phyloP scores from a whole-genome alignment of 1,140 invertebrate genomes.

The Drosophila nannoptera region DNA sequence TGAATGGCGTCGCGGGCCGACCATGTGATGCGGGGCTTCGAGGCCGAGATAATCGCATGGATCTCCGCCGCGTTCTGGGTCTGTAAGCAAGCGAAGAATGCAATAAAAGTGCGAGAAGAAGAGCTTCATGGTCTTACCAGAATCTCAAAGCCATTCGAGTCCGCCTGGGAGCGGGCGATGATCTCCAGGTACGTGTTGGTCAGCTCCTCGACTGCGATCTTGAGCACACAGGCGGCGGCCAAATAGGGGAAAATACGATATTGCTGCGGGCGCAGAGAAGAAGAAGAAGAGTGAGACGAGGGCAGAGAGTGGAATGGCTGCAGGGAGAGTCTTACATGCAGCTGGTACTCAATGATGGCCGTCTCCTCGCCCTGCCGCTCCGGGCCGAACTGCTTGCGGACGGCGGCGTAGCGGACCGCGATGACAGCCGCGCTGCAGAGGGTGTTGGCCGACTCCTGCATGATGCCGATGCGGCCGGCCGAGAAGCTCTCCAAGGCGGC shows the following conservation, averaged over 20 bases:
- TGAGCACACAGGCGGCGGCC: conserved; percentile 88
- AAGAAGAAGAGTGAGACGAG: conserved; percentile 5
- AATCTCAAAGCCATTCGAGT: conserved; percentile 81
- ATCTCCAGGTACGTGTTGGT: conserved; percentile 81
- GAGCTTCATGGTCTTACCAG: conserved; percentile 78
- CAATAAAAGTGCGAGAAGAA: neutral
- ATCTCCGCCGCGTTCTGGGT: conserved; percentile 90
- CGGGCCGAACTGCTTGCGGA: conserved; percentile 93
- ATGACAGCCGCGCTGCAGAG: conserved; percentile 88
- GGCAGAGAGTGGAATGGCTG: neutral
- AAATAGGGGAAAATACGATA: conserved; percentile 94
- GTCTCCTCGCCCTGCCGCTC: conserved; percentile 84
- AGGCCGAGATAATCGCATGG: conserved; percentile 92
- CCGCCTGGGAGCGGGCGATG: conserved; percentile 81
- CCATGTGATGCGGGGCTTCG: conserved; percentile 94
- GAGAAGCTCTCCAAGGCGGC: conserved; percentile 92
- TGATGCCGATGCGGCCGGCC: conserved; percentile 87
- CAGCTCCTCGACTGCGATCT: conserved; percentile 84
- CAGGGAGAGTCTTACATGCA: conserved; percentile 83
- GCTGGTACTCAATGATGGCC: conserved; percentile 94
- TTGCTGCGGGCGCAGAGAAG: conserved; percentile 85
- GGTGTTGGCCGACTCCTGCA: conserved; percentile 86
- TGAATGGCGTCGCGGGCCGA: conserved; percentile 90
- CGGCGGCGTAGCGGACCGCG: conserved; percentile 93
- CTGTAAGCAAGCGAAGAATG: conserved; percentile 65